Evolutionary conservation across 1,140 invertebrate genomes (phyloP).

Genomic region (Papilio xuthus): DNA sequence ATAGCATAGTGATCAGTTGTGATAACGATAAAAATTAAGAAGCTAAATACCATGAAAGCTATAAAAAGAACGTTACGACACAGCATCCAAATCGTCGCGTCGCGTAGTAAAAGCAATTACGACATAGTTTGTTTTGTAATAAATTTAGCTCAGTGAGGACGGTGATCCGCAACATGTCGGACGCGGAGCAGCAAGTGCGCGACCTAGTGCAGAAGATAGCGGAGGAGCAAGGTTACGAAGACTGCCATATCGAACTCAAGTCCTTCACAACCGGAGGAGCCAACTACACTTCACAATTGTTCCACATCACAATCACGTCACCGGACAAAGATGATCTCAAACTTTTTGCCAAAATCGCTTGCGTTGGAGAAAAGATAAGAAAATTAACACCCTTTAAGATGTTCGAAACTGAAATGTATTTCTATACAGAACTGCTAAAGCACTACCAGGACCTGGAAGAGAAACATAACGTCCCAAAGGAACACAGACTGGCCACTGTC

Average conservation of each 20-base stretch:
- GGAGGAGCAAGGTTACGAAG: constrained; percentile 43
- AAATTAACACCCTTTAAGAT: constrained; percentile 40
- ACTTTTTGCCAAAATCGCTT: constrained; percentile 62
- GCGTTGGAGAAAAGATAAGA: constrained; percentile 52
- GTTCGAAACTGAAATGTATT: constrained; percentile 53
- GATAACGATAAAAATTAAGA: not conserved
- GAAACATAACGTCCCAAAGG: constrained; percentile 40
- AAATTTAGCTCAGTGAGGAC: constrained; percentile 11
- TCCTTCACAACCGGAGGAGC: constrained; percentile 50
- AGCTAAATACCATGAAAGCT: not conserved
- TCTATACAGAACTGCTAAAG: constrained; percentile 44
- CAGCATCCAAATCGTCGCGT: not conserved
- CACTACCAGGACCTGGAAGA: constrained; percentile 44
- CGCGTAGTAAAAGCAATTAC: constrained; percentile 2
- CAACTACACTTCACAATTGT: constrained; percentile 55
- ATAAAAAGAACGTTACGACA: not conserved
- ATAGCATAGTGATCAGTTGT: not conserved
- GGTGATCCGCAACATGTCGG: constrained; percentile 34
- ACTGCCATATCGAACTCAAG: constrained; percentile 40
- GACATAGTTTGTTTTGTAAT: constrained; percentile 4
- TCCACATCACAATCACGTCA: constrained; percentile 43
- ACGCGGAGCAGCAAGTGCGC: constrained; percentile 39
- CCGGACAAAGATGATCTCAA: constrained; percentile 48
- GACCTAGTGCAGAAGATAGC: constrained; percentile 45
- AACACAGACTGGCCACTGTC: constrained; percentile 42